A percentile compares a stretch with the other conserved stretches of the same genome.
Conservation (phyloP, 2,113 vertebrate species). For the Rhea pennata region DNA sequence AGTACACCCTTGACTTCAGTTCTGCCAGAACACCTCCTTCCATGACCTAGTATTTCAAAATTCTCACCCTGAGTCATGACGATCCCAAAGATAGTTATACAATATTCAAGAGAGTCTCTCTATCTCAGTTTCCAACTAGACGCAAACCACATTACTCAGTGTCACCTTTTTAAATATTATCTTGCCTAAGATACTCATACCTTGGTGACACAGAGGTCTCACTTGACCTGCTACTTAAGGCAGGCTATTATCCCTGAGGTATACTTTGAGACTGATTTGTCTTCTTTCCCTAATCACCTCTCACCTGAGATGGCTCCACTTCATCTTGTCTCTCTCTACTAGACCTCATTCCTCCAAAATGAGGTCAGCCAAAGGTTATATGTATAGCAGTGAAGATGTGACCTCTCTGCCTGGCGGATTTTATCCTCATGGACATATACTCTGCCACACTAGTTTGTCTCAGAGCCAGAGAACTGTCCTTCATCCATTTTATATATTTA, state of each 20-base stretch:
- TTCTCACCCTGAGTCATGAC: background rate
- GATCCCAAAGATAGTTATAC: background rate
- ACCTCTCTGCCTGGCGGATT: background rate
- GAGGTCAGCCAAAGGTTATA: background rate
- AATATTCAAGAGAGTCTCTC: background rate
- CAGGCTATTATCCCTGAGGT: background rate
- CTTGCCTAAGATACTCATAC: background rate
- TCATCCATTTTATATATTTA: background rate
- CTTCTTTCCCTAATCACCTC: background rate
- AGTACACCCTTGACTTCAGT: background rate
- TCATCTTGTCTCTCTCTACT: background rate
- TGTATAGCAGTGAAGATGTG: background rate
- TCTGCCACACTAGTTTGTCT: background rate
- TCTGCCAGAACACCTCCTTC: background rate
- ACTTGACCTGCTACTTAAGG: background rate
- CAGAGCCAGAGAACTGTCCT: background rate
- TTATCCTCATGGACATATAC: background rate
- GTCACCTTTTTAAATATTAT: background rate
- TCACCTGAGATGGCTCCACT: background rate
- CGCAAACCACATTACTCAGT: background rate
- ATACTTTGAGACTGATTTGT: background rate
- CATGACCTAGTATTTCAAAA: background rate
- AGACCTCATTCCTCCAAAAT: background rate
- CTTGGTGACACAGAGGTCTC: background rate
- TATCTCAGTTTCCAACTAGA: background rate